Percentiles rank a stretch among this genome's conserved stretches.
phyloP scores from a whole-genome alignment of 2,888 invertebrate genomes.

The Gari tellinella region DNA sequence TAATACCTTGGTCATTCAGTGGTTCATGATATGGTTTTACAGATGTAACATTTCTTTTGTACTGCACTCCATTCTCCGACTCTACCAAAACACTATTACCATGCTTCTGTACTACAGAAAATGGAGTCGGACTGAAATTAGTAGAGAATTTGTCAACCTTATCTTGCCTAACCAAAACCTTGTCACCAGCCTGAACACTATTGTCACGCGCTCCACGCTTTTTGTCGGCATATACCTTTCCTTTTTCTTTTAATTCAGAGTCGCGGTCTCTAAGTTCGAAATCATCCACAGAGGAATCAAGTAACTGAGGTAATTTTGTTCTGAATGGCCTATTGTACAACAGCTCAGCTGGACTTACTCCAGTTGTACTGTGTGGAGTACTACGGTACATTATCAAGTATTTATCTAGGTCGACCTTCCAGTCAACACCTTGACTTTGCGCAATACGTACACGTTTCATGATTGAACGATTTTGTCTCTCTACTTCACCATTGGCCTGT shows the following conservation, averaged over 20 bases:
- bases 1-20: too few species aligned
- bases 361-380: slow-evolving; percentile 56
- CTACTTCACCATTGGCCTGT: slow-evolving; percentile 39
- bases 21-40: too few species aligned
- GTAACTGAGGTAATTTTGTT: slow-evolving; percentile 12
- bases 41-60: slow-evolving; percentile 9
- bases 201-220: slow-evolving; percentile 11
- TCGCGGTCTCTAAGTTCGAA: slow-evolving; percentile 22
- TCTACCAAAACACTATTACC: slow-evolving; percentile 6
- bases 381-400: slow-evolving; percentile 49
- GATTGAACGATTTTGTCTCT: slow-evolving; percentile 59
- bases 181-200: slow-evolving; percentile 19
- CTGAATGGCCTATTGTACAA: background rate
- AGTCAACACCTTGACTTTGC: slow-evolving; percentile 34
- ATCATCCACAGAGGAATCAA: background rate
- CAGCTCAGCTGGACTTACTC: slow-evolving; percentile 22
- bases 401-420: slow-evolving; percentile 42
- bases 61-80: background rate
- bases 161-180: slow-evolving; percentile 21
- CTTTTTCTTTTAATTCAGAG: slow-evolving; percentile 17
- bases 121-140: background rate
- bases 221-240: slow-evolving; percentile 27
- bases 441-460: slow-evolving; percentile 55
- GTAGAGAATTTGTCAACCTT: slow-evolving; percentile 10
- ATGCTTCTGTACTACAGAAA: slow-evolving; percentile 1